Conservation (phyloP, 2,888 invertebrate genomes). For the Drosophila greeni region DNA sequence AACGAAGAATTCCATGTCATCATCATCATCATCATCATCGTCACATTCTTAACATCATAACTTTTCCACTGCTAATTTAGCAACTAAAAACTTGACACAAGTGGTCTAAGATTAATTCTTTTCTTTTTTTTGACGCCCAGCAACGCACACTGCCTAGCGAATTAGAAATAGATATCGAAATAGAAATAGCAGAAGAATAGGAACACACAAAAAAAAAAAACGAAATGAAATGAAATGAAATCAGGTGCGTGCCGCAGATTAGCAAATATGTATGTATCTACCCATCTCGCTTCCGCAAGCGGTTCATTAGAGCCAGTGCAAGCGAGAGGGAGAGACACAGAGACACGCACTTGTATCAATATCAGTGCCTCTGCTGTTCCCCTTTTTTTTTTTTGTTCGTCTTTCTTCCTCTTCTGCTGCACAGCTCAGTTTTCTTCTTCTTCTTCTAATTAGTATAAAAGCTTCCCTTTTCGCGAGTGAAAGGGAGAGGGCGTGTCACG, state of each 20-base stretch:
- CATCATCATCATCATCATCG: slow-evolving; percentile 10
- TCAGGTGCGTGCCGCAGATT: slow-evolving; percentile 57
- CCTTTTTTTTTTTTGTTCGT: background rate
- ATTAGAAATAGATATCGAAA: slow-evolving; percentile 30
- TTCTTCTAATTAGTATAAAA: slow-evolving; percentile 32
- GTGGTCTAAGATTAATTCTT: slow-evolving; percentile 32
- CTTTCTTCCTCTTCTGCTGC: slow-evolving; percentile 12
- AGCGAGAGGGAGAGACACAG: slow-evolving; percentile 8
- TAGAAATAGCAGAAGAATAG: slow-evolving; percentile 19
- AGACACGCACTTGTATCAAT: slow-evolving; percentile 36
- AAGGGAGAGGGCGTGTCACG: slow-evolving; percentile 32
- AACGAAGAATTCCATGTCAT: slow-evolving; percentile 10
- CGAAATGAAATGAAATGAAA: slow-evolving; percentile 19
- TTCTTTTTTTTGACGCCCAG: slow-evolving; percentile 25
- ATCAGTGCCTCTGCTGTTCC: slow-evolving; percentile 6
- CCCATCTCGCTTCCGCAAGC: slow-evolving; percentile 7
- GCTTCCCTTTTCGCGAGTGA: slow-evolving; percentile 1
- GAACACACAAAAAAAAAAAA: slow-evolving; percentile 6
- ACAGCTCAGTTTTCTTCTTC: slow-evolving; percentile 1
- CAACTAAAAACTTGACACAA: slow-evolving; percentile 38
- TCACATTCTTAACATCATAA: slow-evolving; percentile 23
- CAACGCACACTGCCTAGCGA: slow-evolving; percentile 19
- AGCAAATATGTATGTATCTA: slow-evolving; percentile 30
- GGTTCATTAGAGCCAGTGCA: slow-evolving; percentile 18
- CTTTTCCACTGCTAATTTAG: slow-evolving; percentile 37